phyloP scores from a whole-genome alignment of 2,113 vertebrate genomes.

The Hymenochirus boettgeri region DNA sequence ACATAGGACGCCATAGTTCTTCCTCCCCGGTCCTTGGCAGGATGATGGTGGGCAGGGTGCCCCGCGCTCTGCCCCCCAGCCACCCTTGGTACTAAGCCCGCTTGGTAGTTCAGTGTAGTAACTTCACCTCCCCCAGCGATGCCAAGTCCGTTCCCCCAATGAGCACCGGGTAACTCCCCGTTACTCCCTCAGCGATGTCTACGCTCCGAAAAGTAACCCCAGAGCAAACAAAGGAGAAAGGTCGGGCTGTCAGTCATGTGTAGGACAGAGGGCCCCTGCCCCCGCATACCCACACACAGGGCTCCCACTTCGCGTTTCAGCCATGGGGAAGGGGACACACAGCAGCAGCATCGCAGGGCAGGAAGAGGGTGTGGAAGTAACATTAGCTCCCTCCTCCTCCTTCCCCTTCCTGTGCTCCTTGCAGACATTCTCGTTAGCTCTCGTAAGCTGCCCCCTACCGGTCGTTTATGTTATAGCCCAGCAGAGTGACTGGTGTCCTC shows the following conservation, averaged over 20 bases:
- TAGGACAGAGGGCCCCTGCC: conserved; percentile 6
- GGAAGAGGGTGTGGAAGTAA: conserved; percentile 36
- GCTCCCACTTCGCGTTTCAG: conserved; percentile 14
- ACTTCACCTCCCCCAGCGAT: background rate
- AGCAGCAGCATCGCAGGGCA: conserved; percentile 29
- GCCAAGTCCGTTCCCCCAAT: background rate
- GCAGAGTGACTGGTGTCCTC: too few species aligned
- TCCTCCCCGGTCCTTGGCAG: conserved; percentile 5
- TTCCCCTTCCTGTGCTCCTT: conserved; percentile 37
- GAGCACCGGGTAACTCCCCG: too few species aligned
- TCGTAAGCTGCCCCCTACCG: conserved; percentile 12
- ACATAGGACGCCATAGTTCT: conserved; percentile 90
- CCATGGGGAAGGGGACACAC: conserved; percentile 26
- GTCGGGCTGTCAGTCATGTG: background rate
- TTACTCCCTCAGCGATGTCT: background rate
- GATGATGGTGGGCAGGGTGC: background rate
- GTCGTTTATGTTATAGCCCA: too few species aligned
- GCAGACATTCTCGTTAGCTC: background rate
- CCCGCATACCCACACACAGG: conserved; percentile 8
- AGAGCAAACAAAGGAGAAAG: background rate
- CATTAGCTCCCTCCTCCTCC: conserved; percentile 16
- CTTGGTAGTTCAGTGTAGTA: background rate
- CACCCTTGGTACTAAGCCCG: background rate
- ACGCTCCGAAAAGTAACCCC: background rate
- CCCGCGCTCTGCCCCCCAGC: background rate